These are phyloP conservation scores for Terrapene triunguis DNA, from an alignment of 2,113 vertebrate genomes.

Conservation along the genomic window DNA sequence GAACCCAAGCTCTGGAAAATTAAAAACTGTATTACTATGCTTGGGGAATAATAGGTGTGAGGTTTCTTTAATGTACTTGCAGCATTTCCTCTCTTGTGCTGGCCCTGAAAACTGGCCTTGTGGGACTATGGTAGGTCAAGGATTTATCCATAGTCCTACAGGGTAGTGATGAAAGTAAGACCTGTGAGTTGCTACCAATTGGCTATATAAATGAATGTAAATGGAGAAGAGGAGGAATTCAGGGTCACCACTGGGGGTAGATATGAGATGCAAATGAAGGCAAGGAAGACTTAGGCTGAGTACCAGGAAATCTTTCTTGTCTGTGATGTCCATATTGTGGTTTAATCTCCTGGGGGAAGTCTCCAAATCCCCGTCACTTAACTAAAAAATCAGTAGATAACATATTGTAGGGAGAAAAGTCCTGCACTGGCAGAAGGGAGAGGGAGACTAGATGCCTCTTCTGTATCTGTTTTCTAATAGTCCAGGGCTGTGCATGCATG, in stretches of 20 bases:
- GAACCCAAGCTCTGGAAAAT: neutral
- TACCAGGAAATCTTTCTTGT: neutral
- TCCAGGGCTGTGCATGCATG: neutral
- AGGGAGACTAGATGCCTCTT: neutral
- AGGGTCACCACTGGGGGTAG: neutral
- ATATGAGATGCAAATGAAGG: neutral
- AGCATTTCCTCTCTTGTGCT: neutral
- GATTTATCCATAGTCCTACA: neutral
- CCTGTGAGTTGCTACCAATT: neutral
- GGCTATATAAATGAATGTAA: neutral
- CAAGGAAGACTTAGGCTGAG: neutral
- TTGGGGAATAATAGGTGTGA: neutral
- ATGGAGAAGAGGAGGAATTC: neutral
- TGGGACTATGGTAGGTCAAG: neutral
- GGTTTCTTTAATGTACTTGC: neutral
- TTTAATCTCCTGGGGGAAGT: neutral
- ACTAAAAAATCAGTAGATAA: neutral
- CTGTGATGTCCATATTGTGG: neutral
- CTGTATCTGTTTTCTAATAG: neutral
- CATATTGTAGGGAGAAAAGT: fast-evolving
- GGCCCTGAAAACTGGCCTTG: neutral
- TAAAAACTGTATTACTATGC: neutral
- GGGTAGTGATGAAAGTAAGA: neutral
- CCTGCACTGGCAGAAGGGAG: neutral
- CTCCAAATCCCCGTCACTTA: neutral